A percentile compares a stretch with the other conserved stretches of the same genome.
Evolutionary conservation across 2,797 vertebrate species (phyloP).

Genomic region (Tiaroga cobitis): DNA sequence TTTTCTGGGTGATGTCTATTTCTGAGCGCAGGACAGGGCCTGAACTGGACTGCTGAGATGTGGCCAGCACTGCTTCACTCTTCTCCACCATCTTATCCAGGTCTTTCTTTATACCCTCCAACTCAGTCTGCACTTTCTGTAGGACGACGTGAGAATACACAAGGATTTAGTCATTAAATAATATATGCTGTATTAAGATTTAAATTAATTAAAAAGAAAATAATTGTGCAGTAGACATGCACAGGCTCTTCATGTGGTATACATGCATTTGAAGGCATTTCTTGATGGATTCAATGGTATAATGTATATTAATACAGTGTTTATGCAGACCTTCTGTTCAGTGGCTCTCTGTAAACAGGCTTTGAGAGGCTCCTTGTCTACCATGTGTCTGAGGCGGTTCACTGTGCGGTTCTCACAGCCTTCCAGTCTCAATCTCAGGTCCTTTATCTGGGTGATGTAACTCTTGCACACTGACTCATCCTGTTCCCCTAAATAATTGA

Average conservation of each 20-base stretch:
- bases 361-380: constrained; percentile 83
- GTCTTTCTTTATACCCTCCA: constrained; percentile 88
- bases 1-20: constrained; percentile 87
- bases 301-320: neutral
- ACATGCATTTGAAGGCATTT: neutral
- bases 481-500: constrained; percentile 82
- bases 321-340: constrained; percentile 84
- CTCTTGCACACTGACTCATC: constrained; percentile 86
- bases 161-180: neutral
- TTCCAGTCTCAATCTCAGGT: constrained; percentile 89
- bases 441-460: constrained; percentile 88
- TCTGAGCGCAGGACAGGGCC: constrained; percentile 86
- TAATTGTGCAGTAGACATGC: neutral
- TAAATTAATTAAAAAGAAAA: neutral
- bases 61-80: constrained; percentile 82
- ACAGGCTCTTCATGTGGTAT: neutral
- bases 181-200: neutral
- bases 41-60: constrained; percentile 78
- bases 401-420: constrained; percentile 85
- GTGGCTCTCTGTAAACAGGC: constrained; percentile 85
- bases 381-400: constrained; percentile 81
- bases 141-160: neutral
- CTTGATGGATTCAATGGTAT: neutral
- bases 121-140: constrained; percentile 88
- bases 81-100: constrained; percentile 80